Evolutionary conservation across 2,888 invertebrate species (phyloP), one percentile per base, ranked within the genome.

Genomic region (Campoplex capitator): DNA sequence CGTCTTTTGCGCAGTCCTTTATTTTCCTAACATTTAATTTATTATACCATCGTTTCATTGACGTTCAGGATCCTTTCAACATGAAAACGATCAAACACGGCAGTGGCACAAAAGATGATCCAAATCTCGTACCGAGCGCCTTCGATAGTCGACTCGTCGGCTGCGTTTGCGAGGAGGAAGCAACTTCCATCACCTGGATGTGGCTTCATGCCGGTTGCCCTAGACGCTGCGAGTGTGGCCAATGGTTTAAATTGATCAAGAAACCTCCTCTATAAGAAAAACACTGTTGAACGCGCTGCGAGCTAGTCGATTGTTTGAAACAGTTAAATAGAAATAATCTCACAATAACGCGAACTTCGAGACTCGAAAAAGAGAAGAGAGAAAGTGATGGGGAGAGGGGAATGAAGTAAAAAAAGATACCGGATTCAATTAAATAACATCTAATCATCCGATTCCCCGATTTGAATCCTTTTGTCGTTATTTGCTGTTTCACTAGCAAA

Each of bases 161-260:
- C 87, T 99, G 99, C 95, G 96, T 99, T 95, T 99, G 99, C 94
- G 98, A 99, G 95, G 98, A 99, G 95, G 99, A 99, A 93, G 96
- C 98, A 77, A 97, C 97, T 82, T 95, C 96, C 88, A 96, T 99
- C 90, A 97, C 97, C 93, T 99, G 98, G 98, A 98, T 99, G 97
- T 98, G 98, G 97, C 95, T 99, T 92, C 97, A 99, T 94, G 97
- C 97, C 95, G 99, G 98, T 58, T 96, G 97, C 91, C 97, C 98
- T 87, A 98, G 97, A 93, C 97, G 99, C 91, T 99, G 99, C 94
- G 98, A 98, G 94, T 99, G 99, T 94, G 99, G 99, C 83, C 97
- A 99, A 94, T 99, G 98, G 98, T 99, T 98, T 96, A 98, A 98
- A 95, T 96, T 99, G 91, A 96, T 97, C 85, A 97, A 97, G 94